phyloP scores from a whole-genome alignment of 2,797 vertebrate species.

The Dermochelys coriacea region DNA sequence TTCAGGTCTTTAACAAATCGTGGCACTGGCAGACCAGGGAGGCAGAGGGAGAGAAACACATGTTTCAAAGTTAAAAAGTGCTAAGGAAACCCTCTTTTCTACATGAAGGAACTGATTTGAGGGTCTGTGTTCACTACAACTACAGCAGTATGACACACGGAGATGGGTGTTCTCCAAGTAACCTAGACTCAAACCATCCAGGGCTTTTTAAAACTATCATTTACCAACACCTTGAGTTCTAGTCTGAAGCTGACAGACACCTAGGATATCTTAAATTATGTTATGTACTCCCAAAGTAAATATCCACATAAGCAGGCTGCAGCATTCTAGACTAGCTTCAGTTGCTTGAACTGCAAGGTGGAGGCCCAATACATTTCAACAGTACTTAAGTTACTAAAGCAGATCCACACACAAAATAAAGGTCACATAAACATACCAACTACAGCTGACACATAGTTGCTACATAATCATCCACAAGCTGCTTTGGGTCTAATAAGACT shows the following conservation, averaged over 20 bases:
- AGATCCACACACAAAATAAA: neutral
- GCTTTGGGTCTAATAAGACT: neutral
- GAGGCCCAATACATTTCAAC: neutral
- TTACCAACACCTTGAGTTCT: neutral
- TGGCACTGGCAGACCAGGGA: neutral
- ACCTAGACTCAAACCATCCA: neutral
- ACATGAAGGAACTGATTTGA: neutral
- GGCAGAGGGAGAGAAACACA: rapidly evolving
- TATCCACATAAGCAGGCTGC: neutral
- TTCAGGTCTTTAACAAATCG: neutral
- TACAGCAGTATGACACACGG: neutral
- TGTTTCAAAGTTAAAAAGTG: neutral
- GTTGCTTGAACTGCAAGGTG: neutral
- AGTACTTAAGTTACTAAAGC: neutral
- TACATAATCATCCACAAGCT: neutral
- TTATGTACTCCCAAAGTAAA: neutral
- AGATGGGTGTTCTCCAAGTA: neutral
- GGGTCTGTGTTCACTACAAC: rapidly evolving
- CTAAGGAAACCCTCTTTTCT: rapidly evolving
- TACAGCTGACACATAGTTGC: neutral
- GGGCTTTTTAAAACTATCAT: neutral
- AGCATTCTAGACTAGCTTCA: neutral
- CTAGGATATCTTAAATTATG: neutral
- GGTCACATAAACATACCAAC: neutral
- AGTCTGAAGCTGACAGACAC: neutral